Evolutionary conservation across 2,888 invertebrate genomes (phyloP), one percentile per base, ranked within the genome.

Genomic region (Volucella zonaria): DNA sequence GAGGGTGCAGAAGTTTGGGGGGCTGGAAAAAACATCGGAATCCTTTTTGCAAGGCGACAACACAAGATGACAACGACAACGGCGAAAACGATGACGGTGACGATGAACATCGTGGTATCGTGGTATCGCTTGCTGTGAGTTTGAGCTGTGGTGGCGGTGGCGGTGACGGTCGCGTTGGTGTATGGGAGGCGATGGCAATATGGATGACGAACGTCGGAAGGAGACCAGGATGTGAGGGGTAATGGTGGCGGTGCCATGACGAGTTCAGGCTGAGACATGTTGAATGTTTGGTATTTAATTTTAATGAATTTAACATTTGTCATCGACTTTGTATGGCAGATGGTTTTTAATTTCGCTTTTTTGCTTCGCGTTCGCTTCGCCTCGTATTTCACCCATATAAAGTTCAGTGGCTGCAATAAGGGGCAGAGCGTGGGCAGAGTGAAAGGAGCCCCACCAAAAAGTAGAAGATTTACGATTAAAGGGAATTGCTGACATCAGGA

Each of bases 231-330:
- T 15, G 58, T n/a, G 11, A 47, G 56, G 10, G 59, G 47, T 12
- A 43, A 49, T 23, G 66, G 66, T 18, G n/a, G 49, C 40, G 54
- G 49, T 62, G 78, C 49, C 70, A 67, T 61, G 51, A 49, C 70
- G 66, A 58, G 61, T 52, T 79, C 54, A 74, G 66, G 59, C 59
- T 54, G 70, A 71, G 83, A 79, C 79, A 79, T 75, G 83, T 83
- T 83, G 83, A 80, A 83, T 79, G 79, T 83, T 80, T 54, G 61
- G 71, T 83, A 79, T 80, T 83, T 83, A 79, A 83, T 83, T 83
- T 83, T 83, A 83, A 83, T 83, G 79, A 83, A 83, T 83, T 83
- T 75, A 83, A 83, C 83, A 83, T 83, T 80, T 80, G 75, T 83
- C 83, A 83, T 83, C 75, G 83, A 76, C 79, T 79, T 80, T 75